Conservation (phyloP, 2,113 vertebrate genomes). For the Oceanites oceanicus region DNA sequence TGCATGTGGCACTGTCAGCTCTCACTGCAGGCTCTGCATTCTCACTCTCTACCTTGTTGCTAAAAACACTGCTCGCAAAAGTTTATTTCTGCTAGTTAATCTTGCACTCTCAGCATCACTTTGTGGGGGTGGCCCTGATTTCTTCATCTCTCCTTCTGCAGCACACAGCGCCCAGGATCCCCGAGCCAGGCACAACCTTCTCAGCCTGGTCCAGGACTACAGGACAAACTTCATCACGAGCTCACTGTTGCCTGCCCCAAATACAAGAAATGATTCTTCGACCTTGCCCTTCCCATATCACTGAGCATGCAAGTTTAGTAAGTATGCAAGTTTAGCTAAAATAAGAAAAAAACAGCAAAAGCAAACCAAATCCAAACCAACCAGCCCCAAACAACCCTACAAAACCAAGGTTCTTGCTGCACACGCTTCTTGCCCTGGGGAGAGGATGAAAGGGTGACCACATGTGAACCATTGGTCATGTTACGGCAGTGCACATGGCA, state of each 20-base stretch:
- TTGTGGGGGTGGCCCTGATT: background rate
- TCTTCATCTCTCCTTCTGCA: background rate
- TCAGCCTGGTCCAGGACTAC: background rate
- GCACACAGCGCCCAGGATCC: background rate
- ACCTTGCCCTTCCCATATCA: background rate
- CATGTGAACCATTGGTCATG: background rate
- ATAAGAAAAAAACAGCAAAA: background rate
- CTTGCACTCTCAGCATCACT: background rate
- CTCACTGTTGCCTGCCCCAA: background rate
- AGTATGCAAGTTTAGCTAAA: background rate
- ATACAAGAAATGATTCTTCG: background rate
- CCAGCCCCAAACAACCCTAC: background rate
- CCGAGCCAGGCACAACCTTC: background rate
- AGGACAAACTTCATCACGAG: background rate
- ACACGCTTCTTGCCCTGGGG: background rate
- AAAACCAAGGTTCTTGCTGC: background rate
- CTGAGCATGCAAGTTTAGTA: background rate
- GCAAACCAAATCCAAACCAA: background rate
- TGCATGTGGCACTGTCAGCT: background rate
- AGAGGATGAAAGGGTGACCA: background rate
- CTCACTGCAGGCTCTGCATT: background rate
- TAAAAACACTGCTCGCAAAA: background rate
- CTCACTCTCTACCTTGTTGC: accelerated
- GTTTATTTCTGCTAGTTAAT: background rate
- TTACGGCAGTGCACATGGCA: background rate